Evolutionary conservation across 2,797 vertebrate genomes (phyloP).

Genomic region (Acomys russatus): DNA sequence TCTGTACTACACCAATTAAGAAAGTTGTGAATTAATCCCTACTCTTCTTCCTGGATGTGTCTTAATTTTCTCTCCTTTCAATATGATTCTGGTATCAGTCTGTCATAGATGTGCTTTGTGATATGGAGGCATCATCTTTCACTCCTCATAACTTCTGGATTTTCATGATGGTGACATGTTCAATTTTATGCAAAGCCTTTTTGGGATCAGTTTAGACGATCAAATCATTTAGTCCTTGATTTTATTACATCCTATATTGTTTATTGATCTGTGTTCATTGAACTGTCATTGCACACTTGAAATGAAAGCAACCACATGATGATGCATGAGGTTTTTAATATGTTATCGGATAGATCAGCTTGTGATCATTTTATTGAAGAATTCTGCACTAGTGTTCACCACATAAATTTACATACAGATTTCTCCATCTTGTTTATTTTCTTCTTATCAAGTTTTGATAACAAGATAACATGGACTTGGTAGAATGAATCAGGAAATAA

Average conservation of each 20-base stretch:
- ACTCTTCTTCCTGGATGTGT: background rate
- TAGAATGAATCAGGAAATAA: background rate
- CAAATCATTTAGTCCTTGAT: background rate
- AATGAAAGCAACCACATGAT: background rate
- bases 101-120: background rate
- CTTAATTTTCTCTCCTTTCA: background rate
- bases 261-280: background rate
- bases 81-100: background rate
- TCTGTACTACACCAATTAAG: background rate
- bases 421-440: background rate
- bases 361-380: background rate
- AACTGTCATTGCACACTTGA: background rate
- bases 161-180: background rate
- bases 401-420: background rate
- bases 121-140: background rate
- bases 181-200: background rate
- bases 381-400: background rate
- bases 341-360: background rate
- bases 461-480: background rate
- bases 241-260: background rate
- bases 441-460: background rate
- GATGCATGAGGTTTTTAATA: background rate
- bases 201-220: background rate
- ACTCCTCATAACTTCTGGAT: background rate
- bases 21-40: background rate